These are phyloP conservation scores for Ptychadena robeensis DNA, from an alignment of 2,797 vertebrate genomes.

Conservation along the genomic window DNA sequence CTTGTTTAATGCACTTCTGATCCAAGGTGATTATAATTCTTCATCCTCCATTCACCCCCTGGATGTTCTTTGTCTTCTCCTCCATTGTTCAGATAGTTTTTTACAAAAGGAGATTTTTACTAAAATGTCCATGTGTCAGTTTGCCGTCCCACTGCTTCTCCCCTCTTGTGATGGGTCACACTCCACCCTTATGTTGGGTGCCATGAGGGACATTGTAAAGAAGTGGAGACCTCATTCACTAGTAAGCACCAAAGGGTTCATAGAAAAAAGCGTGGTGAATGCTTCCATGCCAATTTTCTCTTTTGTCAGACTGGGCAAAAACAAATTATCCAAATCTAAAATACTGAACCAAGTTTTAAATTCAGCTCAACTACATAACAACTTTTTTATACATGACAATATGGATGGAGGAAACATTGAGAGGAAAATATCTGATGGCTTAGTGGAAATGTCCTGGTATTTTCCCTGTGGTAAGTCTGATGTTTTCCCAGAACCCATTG, in stretches of 20 bases:
- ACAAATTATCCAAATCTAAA: slow-evolving; percentile 79
- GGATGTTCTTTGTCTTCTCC: too few species aligned
- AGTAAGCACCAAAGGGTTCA: slow-evolving; percentile 34
- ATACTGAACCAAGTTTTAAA: slow-evolving; percentile 77
- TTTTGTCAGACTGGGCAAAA: slow-evolving; percentile 69
- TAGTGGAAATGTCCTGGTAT: slow-evolving; percentile 82
- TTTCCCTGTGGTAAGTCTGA: slow-evolving; percentile 70
- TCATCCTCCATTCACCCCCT: too few species aligned
- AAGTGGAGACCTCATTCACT: slow-evolving; percentile 71
- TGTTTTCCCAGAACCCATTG: slow-evolving; percentile 77
- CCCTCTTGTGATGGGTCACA: too few species aligned
- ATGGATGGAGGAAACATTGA: slow-evolving; percentile 21
- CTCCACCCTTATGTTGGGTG: too few species aligned
- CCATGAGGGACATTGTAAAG: slow-evolving; percentile 65
- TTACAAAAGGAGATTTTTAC: too few species aligned
- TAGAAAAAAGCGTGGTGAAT: slow-evolving; percentile 74
- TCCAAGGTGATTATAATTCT: not conserved
- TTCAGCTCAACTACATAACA: slow-evolving; percentile 68
- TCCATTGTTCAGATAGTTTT: too few species aligned
- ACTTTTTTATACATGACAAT: slow-evolving; percentile 73
- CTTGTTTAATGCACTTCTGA: too few species aligned
- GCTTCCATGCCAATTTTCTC: slow-evolving; percentile 67
- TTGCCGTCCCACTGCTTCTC: too few species aligned
- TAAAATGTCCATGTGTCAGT: too few species aligned
- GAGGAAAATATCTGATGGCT: slow-evolving; percentile 70